Conservation (phyloP, 2,888 invertebrate genomes). For the Prosopocoilus inquinatus region DNA sequence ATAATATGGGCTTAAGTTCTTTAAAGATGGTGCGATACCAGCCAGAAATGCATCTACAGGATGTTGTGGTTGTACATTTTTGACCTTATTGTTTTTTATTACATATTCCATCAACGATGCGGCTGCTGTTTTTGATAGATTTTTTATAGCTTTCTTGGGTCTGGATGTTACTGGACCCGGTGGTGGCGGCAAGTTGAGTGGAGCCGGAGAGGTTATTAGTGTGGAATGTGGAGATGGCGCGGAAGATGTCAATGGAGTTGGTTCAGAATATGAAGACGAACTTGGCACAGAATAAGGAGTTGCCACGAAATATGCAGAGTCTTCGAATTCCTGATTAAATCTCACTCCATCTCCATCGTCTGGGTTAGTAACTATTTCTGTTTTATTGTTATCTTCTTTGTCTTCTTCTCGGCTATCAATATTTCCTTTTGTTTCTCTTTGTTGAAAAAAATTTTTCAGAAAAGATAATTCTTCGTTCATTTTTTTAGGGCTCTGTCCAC, state of each 20-base stretch:
- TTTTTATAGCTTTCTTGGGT: conserved; percentile 1
- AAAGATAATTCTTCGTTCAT: conserved; percentile 14
- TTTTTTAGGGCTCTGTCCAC: conserved; percentile 13
- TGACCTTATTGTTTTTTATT: conserved; percentile 4
- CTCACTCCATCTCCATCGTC: background rate
- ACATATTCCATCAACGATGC: conserved; percentile 17
- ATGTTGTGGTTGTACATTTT: background rate
- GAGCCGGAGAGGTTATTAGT: too few species aligned
- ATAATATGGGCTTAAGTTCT: conserved; percentile 17
- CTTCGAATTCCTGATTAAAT: background rate
- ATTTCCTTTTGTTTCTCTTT: conserved; percentile 13
- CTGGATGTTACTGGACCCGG: too few species aligned
- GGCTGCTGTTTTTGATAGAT: conserved; percentile 1
- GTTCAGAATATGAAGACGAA: background rate
- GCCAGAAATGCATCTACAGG: conserved; percentile 25
- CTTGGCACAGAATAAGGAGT: background rate
- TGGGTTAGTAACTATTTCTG: background rate
- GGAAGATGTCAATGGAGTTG: background rate
- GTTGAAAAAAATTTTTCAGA: conserved; percentile 1
- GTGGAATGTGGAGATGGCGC: too few species aligned
- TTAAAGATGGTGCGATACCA: conserved; percentile 21
- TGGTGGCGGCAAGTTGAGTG: too few species aligned
- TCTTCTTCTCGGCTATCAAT: conserved; percentile 10
- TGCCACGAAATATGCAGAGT: too few species aligned
- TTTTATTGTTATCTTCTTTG: background rate